phyloP scores from a whole-genome alignment of 1,140 invertebrate genomes.

The Drosophila cardini region DNA sequence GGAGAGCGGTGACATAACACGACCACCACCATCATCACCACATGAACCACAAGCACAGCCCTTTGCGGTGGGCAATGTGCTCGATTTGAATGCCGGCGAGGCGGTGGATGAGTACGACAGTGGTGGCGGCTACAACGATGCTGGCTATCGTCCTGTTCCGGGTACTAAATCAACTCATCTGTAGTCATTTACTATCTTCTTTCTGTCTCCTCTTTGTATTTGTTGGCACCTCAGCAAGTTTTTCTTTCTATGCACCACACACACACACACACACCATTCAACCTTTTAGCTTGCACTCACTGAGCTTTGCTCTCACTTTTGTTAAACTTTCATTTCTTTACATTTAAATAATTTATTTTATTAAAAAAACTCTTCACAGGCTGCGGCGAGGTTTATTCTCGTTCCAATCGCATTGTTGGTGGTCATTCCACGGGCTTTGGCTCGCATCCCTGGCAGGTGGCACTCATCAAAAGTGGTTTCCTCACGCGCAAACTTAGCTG shows the following conservation, averaged over 20 bases:
- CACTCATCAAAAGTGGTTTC: conserved; percentile 96
- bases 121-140: conserved; percentile 59
- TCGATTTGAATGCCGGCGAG: conserved; percentile 79
- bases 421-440: conserved; percentile 95
- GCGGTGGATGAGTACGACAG: conserved; percentile 72
- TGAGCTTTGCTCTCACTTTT: conserved; percentile 17
- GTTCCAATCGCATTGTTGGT: conserved; percentile 96
- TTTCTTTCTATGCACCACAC: conserved; percentile 26
- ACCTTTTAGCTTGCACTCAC: conserved; percentile 15
- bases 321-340: not conserved
- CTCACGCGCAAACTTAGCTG: conserved; percentile 95
- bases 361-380: conserved; percentile 85
- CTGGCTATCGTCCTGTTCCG: conserved; percentile 81
- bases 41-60: conserved; percentile 68
- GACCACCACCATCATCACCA: conserved; percentile 16
- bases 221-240: conserved; percentile 39
- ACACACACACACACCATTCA: conserved; percentile 15
- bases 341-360: not conserved
- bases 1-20: conserved; percentile 19
- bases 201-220: conserved; percentile 11
- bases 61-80: conserved; percentile 79
- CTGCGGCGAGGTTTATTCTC: conserved; percentile 93
- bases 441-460: conserved; percentile 97
- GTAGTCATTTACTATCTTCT: conserved; percentile 35
- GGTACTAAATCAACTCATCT: conserved; percentile 68